Evolutionary conservation across 2,113 vertebrate genomes (phyloP), one percentile per base, ranked within the genome.

Genomic region (Lichenostomus cassidix): DNA sequence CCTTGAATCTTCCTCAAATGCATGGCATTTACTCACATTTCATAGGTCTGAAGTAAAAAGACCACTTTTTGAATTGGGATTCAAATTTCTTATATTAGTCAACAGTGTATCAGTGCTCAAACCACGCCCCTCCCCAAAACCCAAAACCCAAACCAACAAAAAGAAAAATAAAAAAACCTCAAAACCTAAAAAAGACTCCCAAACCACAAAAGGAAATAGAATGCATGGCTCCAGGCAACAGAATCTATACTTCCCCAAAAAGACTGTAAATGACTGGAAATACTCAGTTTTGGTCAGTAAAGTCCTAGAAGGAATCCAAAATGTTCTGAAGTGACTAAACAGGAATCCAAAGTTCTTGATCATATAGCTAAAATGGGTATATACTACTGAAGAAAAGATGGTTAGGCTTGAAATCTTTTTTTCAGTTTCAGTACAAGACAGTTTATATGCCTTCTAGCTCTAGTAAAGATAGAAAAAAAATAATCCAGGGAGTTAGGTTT

Each of bases 1-100:
- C 5, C 25, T 94, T 93, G 93, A 86, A 89, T 88, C 49, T 74
- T 89, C 64, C 39, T 83, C 24, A 41, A 74, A 5, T 31, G 39
- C 46, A 29, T 60, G 47, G 14, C 47, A 81, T 60, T 78, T 64
- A 63, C 9, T 86, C 35, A 47, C 15, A 63, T 75, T 75, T 90
- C 44, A 18, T 9, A 64, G 23, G 6, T 41, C 49, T 86, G 59
- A 85, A 83, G 58, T 52, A 78, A 74, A 79, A 92, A 53, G 11
- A n/a, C 83, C 46, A 37, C 12, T 76, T 81, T 81, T 58, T 24
- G 31, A 83, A 59, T 58, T 2, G 2, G 19, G 12, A 29, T 63
- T 69, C 16, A 27, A 55, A 8, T 62, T 69, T 80, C 35, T 74
- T 85, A 4, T 31, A 49, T 44, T 35, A 52, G 23, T 39, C 28